Evolutionary conservation across 2,888 invertebrate genomes (phyloP), one percentile per base, ranked within the genome.

Genomic region (Andrena bucephala): DNA sequence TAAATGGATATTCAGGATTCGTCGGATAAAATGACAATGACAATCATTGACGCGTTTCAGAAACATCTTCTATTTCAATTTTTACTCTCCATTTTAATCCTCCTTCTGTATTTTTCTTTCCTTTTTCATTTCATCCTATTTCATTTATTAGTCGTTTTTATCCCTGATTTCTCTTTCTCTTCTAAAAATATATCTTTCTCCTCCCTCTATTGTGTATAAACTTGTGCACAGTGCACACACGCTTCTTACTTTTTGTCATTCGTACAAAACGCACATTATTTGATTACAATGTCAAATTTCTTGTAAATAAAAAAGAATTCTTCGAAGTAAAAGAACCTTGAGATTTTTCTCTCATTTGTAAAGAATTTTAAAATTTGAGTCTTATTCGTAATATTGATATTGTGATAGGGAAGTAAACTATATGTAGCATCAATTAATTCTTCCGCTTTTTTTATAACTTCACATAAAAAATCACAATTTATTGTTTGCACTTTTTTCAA

Each of bases 261-360:
- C 83, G 86, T 87, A 83, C 80, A 88, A 85, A 87, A 59, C 77
- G 71, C 70, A 73, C 66, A 62, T 65, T 70, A 70, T 75, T 48
- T 33, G 65, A 79, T 72, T 36, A 67, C 77, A 84, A 83, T 59
- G 80, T 83, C 70, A 83, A 42, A 77, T 77, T 75, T 74, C 67
- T 62, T 77, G 85, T 89, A 89, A 88, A 85, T 86, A 87, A 82
- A 86, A 84, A 80, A 73, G 69, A 83, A 82, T 77, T 70, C 60
- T 54, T 29, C 66, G 54, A 63, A 57, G 42, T 59, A 33, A 42
- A 16, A 24, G 10, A 24, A 48, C 20, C 13, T 10, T 27, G 10
- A 67, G 16, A 54, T 71, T 60, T 42, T 36, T 62, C 20, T 50
- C 20, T 68, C 63, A 42, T 60, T n/a, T 10, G 13, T 33, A 6